Base-by-base conservation (phyloP, 1,140 invertebrate genomes). In the Lethrus apterus region DNA sequence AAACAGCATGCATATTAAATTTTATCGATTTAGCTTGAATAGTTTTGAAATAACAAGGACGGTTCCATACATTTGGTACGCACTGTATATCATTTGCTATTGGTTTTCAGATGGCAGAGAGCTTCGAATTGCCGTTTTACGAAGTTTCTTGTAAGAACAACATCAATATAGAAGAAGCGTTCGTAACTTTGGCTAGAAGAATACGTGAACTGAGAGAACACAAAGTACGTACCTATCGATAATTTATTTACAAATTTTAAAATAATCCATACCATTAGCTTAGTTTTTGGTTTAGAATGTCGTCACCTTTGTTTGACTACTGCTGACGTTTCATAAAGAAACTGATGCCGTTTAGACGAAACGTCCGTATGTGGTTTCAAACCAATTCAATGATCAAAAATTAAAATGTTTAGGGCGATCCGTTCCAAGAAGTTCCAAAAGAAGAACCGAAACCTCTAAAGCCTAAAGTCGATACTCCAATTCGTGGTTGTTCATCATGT, bases 111-210 rank as follows among this genome's bases (percentile, higher is more conserved):
- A 80, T 93, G 61, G 89, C 89, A 1, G 86, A 90, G 58, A 86
- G 87, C 66, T 91, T 90, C 61, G 88, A 91, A 52, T 86, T 93
- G 75, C 88, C 89, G 31, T 93, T 92, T 64, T 90, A 89, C 68
- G 89, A 93, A 68, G 89, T 92, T 9, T 92, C 88, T 13, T 93
- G 89, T 65, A 93, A 93, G 68, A 82, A 83, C 48, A 85, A 91
- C 58, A 81, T 92, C 26, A 93, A 93, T 62, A 90, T 93, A 50
- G 87, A 93, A 59, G 84, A 89, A 59, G 82, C 84, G 21, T 89
- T 89, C 66, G 69, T 91, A 33, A 86, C 84, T 18, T 68, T 93
- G 58, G 84, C 86, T 44, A 76, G 84, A 62, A 80, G 81, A 73
- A 89, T 89, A 66, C 72, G 84, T 40, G 84, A 89, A 67, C 81